Evolutionary conservation across 92 coral and sea anemone species (phyloP).

Genomic region (Phenganax stokvisi): DNA sequence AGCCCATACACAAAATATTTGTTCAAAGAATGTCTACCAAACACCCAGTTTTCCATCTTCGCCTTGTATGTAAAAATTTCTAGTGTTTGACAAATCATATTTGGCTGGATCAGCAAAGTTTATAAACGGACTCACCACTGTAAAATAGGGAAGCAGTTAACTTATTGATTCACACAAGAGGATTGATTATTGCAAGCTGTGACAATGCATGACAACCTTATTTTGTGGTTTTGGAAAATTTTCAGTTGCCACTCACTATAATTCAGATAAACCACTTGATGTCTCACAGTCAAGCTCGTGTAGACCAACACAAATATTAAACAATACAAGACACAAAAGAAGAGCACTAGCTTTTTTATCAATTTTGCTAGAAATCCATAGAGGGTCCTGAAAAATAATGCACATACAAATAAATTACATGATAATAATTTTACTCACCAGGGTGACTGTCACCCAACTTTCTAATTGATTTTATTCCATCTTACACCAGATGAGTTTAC

Average conservation of each 20-base stretch:
- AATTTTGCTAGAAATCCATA: conserved; percentile 1
- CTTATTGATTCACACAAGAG: no score
- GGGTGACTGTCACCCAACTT: no score
- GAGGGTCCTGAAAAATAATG: conserved; percentile 26
- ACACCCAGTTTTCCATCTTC: conserved; percentile 77
- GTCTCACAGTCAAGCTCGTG: conserved; percentile 57
- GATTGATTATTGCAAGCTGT: neutral
- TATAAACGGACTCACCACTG: conserved; percentile 66
- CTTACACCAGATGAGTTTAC: no score
- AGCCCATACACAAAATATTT: neutral
- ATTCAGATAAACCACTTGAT: conserved; percentile 63
- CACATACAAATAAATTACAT: neutral
- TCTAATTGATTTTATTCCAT: no score
- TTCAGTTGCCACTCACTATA: conserved; percentile 52
- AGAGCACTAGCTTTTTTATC: conserved; percentile 17
- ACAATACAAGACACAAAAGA: conserved; percentile 30
- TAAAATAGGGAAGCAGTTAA: neutral
- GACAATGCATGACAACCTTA: neutral
- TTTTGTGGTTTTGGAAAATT: neutral
- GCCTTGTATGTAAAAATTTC: conserved; percentile 69
- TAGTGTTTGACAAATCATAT: conserved; percentile 65
- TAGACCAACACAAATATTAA: conserved; percentile 56
- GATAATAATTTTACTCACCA: no score
- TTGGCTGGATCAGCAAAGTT: conserved; percentile 60
- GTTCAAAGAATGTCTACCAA: conserved; percentile 51